Evolutionary conservation across 2,888 invertebrate species (phyloP).

Genomic region (Antheraea yamamai): DNA sequence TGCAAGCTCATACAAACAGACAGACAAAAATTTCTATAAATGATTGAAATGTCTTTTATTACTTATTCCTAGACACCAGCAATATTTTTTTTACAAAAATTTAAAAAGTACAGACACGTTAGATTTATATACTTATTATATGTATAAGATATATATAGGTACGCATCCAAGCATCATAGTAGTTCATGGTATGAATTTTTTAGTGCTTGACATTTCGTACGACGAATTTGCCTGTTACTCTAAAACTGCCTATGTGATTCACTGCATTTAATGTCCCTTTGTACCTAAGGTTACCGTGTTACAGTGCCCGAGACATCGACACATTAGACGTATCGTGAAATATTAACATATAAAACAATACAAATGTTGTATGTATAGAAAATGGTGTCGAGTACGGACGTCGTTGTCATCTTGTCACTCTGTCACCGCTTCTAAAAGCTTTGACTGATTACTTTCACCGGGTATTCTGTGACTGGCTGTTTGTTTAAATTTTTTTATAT

Average conservation of each 20-base stretch:
- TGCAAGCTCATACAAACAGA: too few species aligned
- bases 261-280: neutral
- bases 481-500: neutral
- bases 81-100: too few species aligned
- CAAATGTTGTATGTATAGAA: neutral
- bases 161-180: too few species aligned
- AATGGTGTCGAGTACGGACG: constrained; percentile 50
- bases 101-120: too few species aligned
- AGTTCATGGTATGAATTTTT: too few species aligned
- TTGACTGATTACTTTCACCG: neutral
- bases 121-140: too few species aligned
- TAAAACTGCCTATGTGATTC: neutral
- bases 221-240: neutral
- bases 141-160: too few species aligned
- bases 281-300: neutral
- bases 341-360: neutral
- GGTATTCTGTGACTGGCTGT: neutral
- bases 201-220: too few species aligned
- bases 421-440: constrained; percentile 41
- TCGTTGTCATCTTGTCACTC: constrained; percentile 74
- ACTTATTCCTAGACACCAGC: too few species aligned
- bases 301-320: neutral
- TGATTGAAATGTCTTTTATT: too few species aligned
- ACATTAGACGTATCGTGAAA: neutral
- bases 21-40: too few species aligned